Base-by-base conservation (phyloP, 2,888 invertebrate genomes). In the Trichopria drosophilae region DNA sequence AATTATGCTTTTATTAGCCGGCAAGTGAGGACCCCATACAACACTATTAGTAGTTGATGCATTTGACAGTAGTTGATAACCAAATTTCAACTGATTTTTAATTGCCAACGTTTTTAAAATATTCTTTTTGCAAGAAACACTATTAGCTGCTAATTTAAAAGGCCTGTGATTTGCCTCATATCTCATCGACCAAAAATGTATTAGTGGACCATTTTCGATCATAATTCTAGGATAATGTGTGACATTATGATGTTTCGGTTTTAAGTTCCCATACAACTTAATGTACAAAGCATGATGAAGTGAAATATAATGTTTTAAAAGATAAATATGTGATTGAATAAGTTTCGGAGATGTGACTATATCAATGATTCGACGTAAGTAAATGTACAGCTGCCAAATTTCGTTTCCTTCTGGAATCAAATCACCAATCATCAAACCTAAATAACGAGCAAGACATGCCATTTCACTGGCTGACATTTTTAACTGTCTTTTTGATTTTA, bases 391-490 rank as follows among this genome's bases (percentile, higher is more conserved):
- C 15, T 19, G 9, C 46, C 42, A 51, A 13, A 9, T 16, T 37
- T 41, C 10, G 12, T 23, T 36, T 9, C 19, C 12, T 13, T 37
- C 32, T 20, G 48, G n/a, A n/a, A n/a, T n/a, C n/a, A n/a, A n/a
- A n/a, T n/a, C n/a, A n/a, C n/a, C n/a, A n/a, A n/a, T n/a, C 37
- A 52, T 41, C 16, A 52, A 16, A 10, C 48, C 40, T 9, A 48
- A 42, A 35, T 48, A 48, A 15, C 43, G 15, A 13, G 16, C 22
- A n/a, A 53, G 48, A 40, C 53, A 53, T 10, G 23, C 22, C 40
- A 35, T 53, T 39, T 48, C 44, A 1, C 34, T 26, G 5, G 44
- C 48, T 3, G 48, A 53, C 48, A 53, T 53, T 48, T 35, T 53
- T 3, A 53, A 9, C 16, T 43, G 41, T 3, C 20, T 4, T 9